Evolutionary conservation across 2,113 vertebrate species (phyloP), one percentile per base, ranked within the genome.

Genomic region (Eclectus roratus): DNA sequence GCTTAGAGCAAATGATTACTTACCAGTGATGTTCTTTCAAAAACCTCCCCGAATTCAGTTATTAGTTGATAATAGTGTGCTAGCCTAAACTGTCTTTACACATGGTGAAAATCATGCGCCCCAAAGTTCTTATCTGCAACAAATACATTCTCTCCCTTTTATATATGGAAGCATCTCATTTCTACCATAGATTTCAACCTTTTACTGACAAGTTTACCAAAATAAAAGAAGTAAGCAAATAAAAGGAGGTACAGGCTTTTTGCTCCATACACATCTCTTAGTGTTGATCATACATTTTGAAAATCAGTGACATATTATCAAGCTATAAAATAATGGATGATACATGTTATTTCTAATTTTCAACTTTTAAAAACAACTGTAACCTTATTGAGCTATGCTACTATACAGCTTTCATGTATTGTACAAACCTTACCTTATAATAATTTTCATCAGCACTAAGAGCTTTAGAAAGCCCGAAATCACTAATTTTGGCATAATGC

Each of bases 401-500:
- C 19, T 55, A 63, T 13, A 53, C 4, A 68, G 17, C 20, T 84
- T 80, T 80, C 18, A 27, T 8, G 14, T 16, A 5, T 31, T 71
- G 18, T 73, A 37, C 10, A 84, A 86, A 73, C 46, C 93, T 94
- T 98, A 99, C 99, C 98, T 98, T 98, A 58, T 99, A 99, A 92
- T 98, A 98, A 94, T 84, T 98, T 84, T 99, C 97, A 23, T 99
- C 98, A 83, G 99, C 98, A 37, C 97, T 97, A 11, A 99, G 98
- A 10, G 99, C 98, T 97, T 99, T 99, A 55, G 99, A 99, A 90
- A 99, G 99, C n/a, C 99, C 99, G 3, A 99, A 99, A 96, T 99
- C 99, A 24, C 99, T 99, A 97, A 99, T 99, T 97, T 99, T 99
- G 92, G 99, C 99, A 55, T 99, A 99, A 97, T 99, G 99, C 94